Conservation (phyloP, 2,888 invertebrate species). For the Aspidiotus destructor region DNA sequence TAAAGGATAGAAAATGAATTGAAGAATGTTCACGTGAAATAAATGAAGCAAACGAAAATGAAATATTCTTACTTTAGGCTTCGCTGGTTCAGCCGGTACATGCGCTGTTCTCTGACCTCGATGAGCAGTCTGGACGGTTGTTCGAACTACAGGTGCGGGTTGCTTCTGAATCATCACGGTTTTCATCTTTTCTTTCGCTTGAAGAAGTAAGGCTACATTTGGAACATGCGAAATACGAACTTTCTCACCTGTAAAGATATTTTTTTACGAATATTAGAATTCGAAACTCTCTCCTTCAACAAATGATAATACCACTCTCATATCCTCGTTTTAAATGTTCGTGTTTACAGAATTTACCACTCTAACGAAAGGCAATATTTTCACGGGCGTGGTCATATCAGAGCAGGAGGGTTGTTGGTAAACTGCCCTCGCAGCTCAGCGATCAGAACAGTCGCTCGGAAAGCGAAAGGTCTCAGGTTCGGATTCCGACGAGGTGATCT, state of each 20-base stretch:
- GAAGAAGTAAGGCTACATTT: slow-evolving; percentile 18
- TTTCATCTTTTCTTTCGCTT: slow-evolving; percentile 26
- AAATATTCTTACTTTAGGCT: slow-evolving; percentile 14
- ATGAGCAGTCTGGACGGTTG: slow-evolving; percentile 10
- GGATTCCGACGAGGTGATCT: too few relatives aligned
- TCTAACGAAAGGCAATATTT: too few relatives aligned
- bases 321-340: too few relatives aligned
- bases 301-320: too few relatives aligned
- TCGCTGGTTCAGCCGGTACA: slow-evolving; percentile 15
- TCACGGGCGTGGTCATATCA: too few relatives aligned
- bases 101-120: slow-evolving; percentile 23
- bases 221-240: slow-evolving; percentile 27
- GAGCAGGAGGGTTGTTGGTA: too few relatives aligned
- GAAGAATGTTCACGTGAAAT: background rate
- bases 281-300: too few relatives aligned
- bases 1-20: background rate
- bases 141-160: background rate
- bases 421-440: too few relatives aligned
- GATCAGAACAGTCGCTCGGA: too few relatives aligned
- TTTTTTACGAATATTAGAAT: background rate
- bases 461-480: too few relatives aligned
- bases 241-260: slow-evolving; percentile 6
- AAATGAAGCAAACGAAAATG: background rate
- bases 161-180: slow-evolving; percentile 9
- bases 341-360: too few relatives aligned